Conservation (phyloP, 2,797 vertebrate species). For the Chrosomus eos region DNA sequence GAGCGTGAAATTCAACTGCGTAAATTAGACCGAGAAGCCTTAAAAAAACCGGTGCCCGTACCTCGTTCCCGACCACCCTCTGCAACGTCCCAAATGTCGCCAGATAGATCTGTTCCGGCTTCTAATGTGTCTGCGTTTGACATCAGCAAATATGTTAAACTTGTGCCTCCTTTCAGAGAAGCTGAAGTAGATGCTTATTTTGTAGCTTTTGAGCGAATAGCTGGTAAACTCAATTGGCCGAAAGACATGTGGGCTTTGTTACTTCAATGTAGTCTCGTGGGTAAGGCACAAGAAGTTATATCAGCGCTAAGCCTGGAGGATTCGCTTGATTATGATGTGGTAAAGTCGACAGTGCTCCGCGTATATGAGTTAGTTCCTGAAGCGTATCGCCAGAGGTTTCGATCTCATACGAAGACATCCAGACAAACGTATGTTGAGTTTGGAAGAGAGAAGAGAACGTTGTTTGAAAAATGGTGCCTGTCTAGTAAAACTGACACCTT, state of each 20-base stretch:
- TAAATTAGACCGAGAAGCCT: background rate
- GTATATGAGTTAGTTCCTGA: background rate
- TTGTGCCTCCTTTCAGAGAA: background rate
- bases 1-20: background rate
- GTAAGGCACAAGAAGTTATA: background rate
- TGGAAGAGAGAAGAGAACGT: background rate
- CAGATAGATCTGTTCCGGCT: fast-evolving
- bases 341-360: background rate
- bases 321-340: background rate
- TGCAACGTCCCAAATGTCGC: fast-evolving
- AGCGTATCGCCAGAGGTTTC: too few relatives aligned
- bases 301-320: background rate
- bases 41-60: background rate
- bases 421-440: background rate
- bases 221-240: background rate
- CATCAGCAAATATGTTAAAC: background rate
- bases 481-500: background rate
- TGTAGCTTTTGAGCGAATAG: background rate
- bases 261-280: background rate
- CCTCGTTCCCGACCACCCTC: background rate
- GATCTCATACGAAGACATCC: background rate
- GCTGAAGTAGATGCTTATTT: background rate
- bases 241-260: background rate
- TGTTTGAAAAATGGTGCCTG: background rate
- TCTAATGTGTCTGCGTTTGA: background rate